Conservation (phyloP, 2,113 vertebrate genomes). For the Nesoenas mayeri region DNA sequence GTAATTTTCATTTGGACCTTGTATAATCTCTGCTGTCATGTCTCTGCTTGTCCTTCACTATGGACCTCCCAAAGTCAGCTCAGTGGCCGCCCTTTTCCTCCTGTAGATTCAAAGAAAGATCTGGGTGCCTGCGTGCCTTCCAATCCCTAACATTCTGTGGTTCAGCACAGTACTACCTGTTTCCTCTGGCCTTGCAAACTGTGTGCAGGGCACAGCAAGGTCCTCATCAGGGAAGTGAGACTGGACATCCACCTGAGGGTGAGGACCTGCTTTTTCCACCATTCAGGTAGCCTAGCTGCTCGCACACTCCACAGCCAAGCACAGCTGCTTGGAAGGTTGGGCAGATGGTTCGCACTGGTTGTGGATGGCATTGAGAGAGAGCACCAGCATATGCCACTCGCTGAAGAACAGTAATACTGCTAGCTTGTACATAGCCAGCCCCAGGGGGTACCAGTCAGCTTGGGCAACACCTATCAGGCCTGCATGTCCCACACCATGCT, state of each 20-base stretch:
- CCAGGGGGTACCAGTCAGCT: not conserved
- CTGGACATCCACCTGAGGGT: not conserved
- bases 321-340: not conserved
- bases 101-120: not conserved
- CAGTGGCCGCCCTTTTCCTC: not conserved
- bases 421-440: not conserved
- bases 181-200: not conserved
- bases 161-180: not conserved
- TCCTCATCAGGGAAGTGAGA: not conserved
- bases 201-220: not conserved
- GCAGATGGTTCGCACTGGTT: not conserved
- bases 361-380: not conserved
- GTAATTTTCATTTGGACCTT: not conserved
- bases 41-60: not conserved
- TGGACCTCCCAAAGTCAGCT: not conserved
- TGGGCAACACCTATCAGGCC: not conserved
- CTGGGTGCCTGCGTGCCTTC: not conserved
- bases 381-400: not conserved
- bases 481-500: fast-evolving
- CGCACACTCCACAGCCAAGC: fast-evolving
- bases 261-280: not conserved
- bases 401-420: not conserved
- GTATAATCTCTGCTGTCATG: not conserved
- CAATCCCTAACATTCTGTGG: no score
- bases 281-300: not conserved